Conservation (phyloP, 2,888 invertebrate genomes). For the Falcaria lacertinaria region DNA sequence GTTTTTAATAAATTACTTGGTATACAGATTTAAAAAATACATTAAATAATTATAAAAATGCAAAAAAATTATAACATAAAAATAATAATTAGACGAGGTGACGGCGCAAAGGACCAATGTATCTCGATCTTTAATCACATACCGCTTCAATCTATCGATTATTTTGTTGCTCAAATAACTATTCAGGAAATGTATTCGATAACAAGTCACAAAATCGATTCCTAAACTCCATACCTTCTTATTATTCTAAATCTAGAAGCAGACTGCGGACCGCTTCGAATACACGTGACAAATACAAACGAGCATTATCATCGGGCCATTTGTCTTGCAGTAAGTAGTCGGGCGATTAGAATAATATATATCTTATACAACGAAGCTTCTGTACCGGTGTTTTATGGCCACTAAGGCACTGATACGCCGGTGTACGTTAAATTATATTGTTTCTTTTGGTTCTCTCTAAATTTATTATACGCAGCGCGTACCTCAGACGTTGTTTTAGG, state of each 20-base stretch:
- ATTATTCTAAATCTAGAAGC: conserved; percentile 23
- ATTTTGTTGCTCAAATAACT: neutral
- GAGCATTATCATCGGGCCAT: conserved; percentile 25
- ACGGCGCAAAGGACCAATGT: neutral
- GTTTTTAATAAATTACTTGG: too few species aligned
- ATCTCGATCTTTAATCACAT: neutral
- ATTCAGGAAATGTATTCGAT: neutral
- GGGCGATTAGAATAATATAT: neutral
- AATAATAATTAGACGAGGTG: too few species aligned
- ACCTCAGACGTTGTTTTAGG: neutral
- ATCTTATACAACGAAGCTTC: neutral
- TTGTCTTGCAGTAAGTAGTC: conserved; percentile 11
- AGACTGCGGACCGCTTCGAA: conserved; percentile 12
- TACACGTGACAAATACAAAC: conserved; percentile 26
- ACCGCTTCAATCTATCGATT: neutral
- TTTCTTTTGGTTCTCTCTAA: neutral
- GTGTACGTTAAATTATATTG: neutral
- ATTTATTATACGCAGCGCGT: neutral
- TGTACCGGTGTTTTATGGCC: neutral
- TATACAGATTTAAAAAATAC: too few species aligned
- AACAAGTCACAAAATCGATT: conserved; percentile 11
- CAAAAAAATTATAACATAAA: too few species aligned
- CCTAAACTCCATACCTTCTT: conserved; percentile 10
- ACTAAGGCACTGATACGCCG: neutral
- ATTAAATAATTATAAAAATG: too few species aligned